A percentile compares a stretch with the other conserved stretches of the same genome.
Evolutionary conservation across 2,888 invertebrate species (phyloP).

Genomic region (Acleris emargana): DNA sequence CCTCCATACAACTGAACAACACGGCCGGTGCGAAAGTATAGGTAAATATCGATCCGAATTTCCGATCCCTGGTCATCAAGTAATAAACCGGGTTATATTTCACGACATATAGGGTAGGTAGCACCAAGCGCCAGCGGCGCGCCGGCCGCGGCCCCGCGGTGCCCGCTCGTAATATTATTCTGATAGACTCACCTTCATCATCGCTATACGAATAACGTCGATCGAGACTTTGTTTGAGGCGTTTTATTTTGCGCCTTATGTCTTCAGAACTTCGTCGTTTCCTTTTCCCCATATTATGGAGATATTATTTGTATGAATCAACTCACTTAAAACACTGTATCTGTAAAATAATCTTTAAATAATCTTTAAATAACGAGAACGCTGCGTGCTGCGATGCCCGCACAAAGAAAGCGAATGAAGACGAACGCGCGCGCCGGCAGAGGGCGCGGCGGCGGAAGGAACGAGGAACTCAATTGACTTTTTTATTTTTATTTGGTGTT

Average conservation of each 20-base stretch:
- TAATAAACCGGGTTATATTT: neutral
- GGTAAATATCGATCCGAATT: too few relatives aligned
- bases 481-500: too few relatives aligned
- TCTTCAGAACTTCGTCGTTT: neutral
- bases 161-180: neutral
- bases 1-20: too few relatives aligned
- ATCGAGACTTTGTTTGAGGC: constrained; percentile 1
- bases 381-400: too few relatives aligned
- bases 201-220: neutral
- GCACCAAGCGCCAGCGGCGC: neutral
- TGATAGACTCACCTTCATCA: neutral
- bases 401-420: too few relatives aligned
- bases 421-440: too few relatives aligned
- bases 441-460: too few relatives aligned
- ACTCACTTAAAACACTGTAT: neutral
- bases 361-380: too few relatives aligned
- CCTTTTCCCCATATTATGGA: neutral
- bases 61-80: too few relatives aligned
- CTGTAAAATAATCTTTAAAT: too few relatives aligned
- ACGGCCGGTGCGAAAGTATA: too few relatives aligned
- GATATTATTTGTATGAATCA: neutral
- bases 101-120: neutral
- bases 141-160: neutral
- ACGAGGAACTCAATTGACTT: too few relatives aligned
- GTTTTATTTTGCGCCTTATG: constrained; percentile 3